phyloP scores from a whole-genome alignment of 2,888 invertebrate species.

The Pammene fasciana region DNA sequence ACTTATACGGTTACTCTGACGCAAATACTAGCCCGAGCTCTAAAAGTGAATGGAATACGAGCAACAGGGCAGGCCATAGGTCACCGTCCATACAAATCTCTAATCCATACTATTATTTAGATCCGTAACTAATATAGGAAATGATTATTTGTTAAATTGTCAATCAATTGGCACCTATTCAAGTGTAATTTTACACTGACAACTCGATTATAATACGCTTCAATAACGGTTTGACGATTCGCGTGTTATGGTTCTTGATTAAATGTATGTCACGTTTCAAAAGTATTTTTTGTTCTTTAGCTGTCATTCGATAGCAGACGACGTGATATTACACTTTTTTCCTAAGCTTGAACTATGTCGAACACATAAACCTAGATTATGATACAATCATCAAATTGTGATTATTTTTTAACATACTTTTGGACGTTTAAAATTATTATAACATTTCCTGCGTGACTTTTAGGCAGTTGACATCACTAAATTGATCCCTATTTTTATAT shows the following conservation, averaged over 20 bases:
- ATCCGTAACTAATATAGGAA: slow-evolving; percentile 41
- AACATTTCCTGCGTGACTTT: neutral
- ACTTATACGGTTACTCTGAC: neutral
- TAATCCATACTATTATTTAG: slow-evolving; percentile 59
- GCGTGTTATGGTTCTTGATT: slow-evolving; percentile 23
- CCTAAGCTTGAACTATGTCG: neutral
- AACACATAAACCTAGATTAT: no score
- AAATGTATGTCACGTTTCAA: slow-evolving; percentile 20
- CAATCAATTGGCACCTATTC: slow-evolving; percentile 42
- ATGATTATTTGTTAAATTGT: slow-evolving; percentile 42
- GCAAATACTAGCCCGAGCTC: neutral
- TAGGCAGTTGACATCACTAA: neutral
- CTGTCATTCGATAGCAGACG: neutral
- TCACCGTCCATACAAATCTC: slow-evolving; percentile 59
- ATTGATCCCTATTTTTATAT: neutral
- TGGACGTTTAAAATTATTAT: no score
- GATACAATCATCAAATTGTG: no score
- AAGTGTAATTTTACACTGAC: slow-evolving; percentile 41
- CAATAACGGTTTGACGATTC: slow-evolving; percentile 27
- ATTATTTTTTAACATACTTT: no score
- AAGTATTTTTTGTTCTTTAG: neutral
- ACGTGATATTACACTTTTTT: neutral
- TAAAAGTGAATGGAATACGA: neutral
- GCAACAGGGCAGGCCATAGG: slow-evolving; percentile 29
- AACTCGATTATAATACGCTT: slow-evolving; percentile 38